A percentile compares a stretch with the other conserved stretches of the same genome.
These are phyloP conservation scores for Taxidea taxus DNA, from an alignment of 2,113 vertebrate genomes.

Conservation along the genomic window DNA sequence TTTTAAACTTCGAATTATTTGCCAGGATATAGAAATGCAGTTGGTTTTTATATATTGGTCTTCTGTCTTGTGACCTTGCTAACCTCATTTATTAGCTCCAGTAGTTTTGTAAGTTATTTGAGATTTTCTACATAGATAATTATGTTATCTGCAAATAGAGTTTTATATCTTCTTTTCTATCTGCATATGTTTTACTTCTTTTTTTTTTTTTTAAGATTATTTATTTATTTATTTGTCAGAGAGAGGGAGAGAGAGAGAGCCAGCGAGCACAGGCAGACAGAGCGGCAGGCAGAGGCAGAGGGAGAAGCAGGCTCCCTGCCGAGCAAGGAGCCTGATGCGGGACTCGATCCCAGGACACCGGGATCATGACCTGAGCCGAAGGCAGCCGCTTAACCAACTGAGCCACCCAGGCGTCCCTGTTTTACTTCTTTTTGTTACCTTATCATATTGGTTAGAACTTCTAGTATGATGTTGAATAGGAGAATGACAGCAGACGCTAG, in stretches of 20 bases:
- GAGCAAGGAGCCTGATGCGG: too few relatives aligned
- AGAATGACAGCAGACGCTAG: neutral
- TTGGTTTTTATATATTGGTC: neutral
- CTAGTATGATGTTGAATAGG: neutral
- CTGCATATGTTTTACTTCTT: neutral
- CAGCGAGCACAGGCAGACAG: too few relatives aligned
- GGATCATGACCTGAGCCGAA: too few relatives aligned
- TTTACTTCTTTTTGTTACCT: neutral
- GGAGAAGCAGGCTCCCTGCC: too few relatives aligned
- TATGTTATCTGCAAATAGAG: neutral
- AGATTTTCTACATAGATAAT: neutral
- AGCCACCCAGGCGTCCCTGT: too few relatives aligned
- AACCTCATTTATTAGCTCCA: neutral
- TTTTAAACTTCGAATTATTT: neutral
- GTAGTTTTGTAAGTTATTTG: neutral
- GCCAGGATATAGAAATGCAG: neutral
- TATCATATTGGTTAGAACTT: neutral
- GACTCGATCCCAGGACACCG: too few relatives aligned
- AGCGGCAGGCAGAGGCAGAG: too few relatives aligned
- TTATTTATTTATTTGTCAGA: too few relatives aligned
- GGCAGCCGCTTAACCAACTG: too few relatives aligned
- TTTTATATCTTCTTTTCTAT: neutral
- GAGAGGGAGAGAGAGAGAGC: too few relatives aligned
- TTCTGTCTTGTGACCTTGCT: neutral
- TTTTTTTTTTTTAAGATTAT: neutral